Base-by-base conservation (phyloP, 2,888 invertebrate species). In the Emesis furor region DNA sequence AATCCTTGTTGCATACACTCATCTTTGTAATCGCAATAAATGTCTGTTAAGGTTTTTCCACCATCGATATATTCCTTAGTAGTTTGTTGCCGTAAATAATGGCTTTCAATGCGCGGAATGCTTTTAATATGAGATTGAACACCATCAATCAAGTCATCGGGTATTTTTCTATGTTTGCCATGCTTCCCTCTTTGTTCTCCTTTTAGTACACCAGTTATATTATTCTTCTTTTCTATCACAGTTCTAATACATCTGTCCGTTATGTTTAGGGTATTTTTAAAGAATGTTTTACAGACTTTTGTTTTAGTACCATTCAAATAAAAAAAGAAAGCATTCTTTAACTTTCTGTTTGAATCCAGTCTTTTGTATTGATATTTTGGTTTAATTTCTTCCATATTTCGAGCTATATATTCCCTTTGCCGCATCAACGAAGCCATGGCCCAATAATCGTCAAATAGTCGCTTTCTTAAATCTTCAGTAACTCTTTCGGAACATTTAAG, bases 1-100 rank as follows among this genome's bases (percentile, higher is more conserved):
- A 46, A 46, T 14, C 85, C 77, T 79, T 85, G 67, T 76, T 79
- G 46, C 8, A 51, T 12, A 46, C 72, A 72, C 6, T 72, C 72
- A 42, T 72, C 14, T 69, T 69, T 69, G 17, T 69, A 69, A 17
- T 69, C 69, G 7, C 3, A 39, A 69, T 69, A 37, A 12, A 69
- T 12, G n/a, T 69, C 69, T 14, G 6, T 14, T 8, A 69, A 14
- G 14, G 69, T 69, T 69, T 37, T 69, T 69, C 69, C 46, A 46
- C 46, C 46, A 46, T 46, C 46, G 14, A 46, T 46, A 46, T 14
- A 46, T 46, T 46, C 14, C 14, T 14, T 69, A 5, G 69, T 39
- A 14, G 69, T 69, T 69, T 69, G 69, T 37, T 69, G 12, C 3
- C 69, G 69, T 14, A 69, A 35, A 69, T 69, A 69, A 37, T 69